Evolutionary conservation across 2,797 vertebrate species (phyloP).

Genomic region (Mus minutoides): DNA sequence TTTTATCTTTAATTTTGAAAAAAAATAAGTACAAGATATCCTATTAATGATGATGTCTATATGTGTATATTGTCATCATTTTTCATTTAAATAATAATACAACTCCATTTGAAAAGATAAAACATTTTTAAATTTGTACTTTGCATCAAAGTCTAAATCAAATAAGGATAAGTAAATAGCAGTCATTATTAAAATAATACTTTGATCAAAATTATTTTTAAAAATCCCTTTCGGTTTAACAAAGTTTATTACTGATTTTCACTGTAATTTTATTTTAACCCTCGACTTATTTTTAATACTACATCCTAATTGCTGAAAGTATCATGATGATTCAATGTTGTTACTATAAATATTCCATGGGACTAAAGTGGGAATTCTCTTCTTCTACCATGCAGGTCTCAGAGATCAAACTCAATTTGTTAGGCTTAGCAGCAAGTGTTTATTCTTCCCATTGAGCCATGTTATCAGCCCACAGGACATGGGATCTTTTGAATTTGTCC

Average conservation of each 20-base stretch:
- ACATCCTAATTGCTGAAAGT: neutral
- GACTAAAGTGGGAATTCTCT: neutral
- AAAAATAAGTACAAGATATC: slow-evolving; percentile 29
- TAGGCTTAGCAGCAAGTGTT: neutral
- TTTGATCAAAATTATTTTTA: slow-evolving; percentile 39
- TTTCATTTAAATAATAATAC: slow-evolving; percentile 56
- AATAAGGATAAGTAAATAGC: slow-evolving; percentile 5
- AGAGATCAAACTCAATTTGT: neutral
- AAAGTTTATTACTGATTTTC: neutral
- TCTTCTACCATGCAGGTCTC: neutral
- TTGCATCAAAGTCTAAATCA: slow-evolving; percentile 42
- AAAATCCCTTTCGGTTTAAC: neutral
- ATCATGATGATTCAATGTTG: slow-evolving; percentile 45
- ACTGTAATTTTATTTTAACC: neutral
- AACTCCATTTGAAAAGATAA: neutral
- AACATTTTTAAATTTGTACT: slow-evolving; percentile 25
- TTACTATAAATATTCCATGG: neutral
- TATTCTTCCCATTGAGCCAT: neutral
- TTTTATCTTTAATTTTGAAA: slow-evolving; percentile 47
- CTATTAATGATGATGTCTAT: slow-evolving; percentile 31
- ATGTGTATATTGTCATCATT: slow-evolving; percentile 36
- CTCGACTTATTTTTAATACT: slow-evolving; percentile 57
- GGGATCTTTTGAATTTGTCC: neutral
- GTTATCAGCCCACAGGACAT: too few species aligned
- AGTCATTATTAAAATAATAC: slow-evolving; percentile 44